A percentile compares a stretch with the other conserved stretches of the same genome.
Evolutionary conservation across 2,113 vertebrate genomes (phyloP).

Genomic region (Athene noctua): DNA sequence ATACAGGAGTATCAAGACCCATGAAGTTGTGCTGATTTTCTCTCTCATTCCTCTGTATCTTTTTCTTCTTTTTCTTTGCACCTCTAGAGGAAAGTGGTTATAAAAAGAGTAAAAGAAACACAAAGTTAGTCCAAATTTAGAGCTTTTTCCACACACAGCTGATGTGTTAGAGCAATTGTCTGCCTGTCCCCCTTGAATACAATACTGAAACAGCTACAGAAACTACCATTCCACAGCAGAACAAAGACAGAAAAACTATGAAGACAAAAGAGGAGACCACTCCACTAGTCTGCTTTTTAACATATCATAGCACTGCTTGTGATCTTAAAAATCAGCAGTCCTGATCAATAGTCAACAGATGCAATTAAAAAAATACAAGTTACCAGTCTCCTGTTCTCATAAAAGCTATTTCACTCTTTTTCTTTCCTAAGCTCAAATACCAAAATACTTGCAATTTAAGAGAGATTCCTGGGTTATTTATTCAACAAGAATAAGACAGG

Average conservation of each 20-base stretch:
- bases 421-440: not conserved
- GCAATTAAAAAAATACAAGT: conserved; percentile 40
- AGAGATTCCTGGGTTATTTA: not conserved
- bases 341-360: conserved; percentile 11
- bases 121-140: conserved; percentile 49
- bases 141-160: conserved; percentile 34
- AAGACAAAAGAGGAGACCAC: conserved; percentile 16
- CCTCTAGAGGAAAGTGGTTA: conserved; percentile 60
- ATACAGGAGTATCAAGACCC: conserved; percentile 20
- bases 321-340: not conserved
- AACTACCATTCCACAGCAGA: conserved; percentile 7
- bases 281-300: conserved; percentile 4
- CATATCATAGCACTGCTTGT: not conserved
- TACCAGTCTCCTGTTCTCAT: not conserved
- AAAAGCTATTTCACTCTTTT: not conserved
- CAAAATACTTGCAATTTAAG: not conserved
- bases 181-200: conserved; percentile 12
- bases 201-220: conserved; percentile 50
- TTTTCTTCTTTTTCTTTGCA: conserved; percentile 79
- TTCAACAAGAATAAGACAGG: not conserved
- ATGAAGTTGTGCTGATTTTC: conserved; percentile 51
- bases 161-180: conserved; percentile 48
- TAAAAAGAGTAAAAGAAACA: conserved; percentile 51
- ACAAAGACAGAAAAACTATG: conserved; percentile 38
- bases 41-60: conserved; percentile 66